Base-by-base conservation (phyloP, 2,797 vertebrate species). In the Moxostoma hubbsi region DNA sequence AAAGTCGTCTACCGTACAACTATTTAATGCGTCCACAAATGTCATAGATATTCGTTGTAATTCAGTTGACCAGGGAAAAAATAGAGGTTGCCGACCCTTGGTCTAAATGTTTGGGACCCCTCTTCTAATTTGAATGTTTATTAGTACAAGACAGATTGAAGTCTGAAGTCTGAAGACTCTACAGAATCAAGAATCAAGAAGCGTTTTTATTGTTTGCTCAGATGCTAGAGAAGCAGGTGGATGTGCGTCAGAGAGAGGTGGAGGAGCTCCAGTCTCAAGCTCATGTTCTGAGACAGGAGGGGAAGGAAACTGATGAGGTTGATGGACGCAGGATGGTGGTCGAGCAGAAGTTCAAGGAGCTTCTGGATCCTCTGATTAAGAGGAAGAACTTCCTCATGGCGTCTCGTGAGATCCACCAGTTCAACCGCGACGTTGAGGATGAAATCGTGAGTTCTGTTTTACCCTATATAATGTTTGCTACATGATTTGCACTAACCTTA, bases 191-290 rank as follows among this genome's bases (percentile, higher is more conserved):
- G 36, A 36, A 36, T 36, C 36, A 36, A 36, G 36, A 36, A 36
- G 36, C 3, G 36, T 36, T 5, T 36, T 36, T 36, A 4, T 36
- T 36, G 24, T 43, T 43, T 36, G 70, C 15, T 63, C 88, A 96
- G 96, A 96, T 96, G 93, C 88, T 97, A 78, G 96, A 97, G 87
- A 96, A 95, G 65, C 96, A 97, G 90, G 96, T 96, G 93, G 95
- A 96, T 80, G 95, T 97, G 10, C 94, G 96, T 57, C 94, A 96
- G 90, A 94, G 95, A 86, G 96, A 97, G 88, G 95, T 96, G 16
- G 94, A 95, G 73, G 95, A 96, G 75, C 91, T 96, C 18, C 94
- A 95, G 84, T 94, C 93, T 83, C 95, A 96, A 80, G 95, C 95
- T 3, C 87, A 90, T 71, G 94, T 93, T 5, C 88, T 96, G 68